phyloP scores from a whole-genome alignment of 2,113 vertebrate species.

The Lamprotornis superbus region DNA sequence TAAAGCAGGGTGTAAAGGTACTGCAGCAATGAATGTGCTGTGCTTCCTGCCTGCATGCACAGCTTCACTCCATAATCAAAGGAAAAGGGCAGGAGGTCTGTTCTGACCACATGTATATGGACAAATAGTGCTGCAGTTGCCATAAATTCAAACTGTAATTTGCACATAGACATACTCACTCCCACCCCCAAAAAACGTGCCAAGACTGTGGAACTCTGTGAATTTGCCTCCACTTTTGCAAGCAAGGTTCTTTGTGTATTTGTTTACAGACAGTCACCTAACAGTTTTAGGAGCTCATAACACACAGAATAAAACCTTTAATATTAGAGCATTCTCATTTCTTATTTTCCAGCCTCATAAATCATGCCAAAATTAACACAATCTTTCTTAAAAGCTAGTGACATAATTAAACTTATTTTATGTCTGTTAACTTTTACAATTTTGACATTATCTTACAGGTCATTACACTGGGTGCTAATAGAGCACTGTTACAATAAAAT shows the following conservation, averaged over 20 bases:
- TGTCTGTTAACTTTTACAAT: not conserved
- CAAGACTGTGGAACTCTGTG: not conserved
- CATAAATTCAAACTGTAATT: not conserved
- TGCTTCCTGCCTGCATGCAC: not conserved
- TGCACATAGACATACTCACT: not conserved
- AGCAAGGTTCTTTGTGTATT: not conserved
- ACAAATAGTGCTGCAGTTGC: not conserved
- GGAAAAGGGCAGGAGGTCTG: not conserved
- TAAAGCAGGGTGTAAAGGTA: not conserved
- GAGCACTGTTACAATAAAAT: not conserved
- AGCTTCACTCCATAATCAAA: not conserved
- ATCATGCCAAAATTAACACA: not conserved
- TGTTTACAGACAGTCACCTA: not conserved
- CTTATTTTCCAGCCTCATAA: not conserved
- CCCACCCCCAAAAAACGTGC: rapidly evolving
- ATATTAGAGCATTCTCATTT: not conserved
- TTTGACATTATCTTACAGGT: not conserved
- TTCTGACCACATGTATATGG: not conserved
- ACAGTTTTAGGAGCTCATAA: not conserved
- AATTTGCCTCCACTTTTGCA: not conserved
- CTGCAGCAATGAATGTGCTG: not conserved
- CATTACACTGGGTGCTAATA: not conserved
- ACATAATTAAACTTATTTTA: not conserved
- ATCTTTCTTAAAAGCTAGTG: not conserved
- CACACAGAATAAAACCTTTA: not conserved